Conservation (phyloP, 2,888 invertebrate genomes). For the Brachynemurus nebulosus region DNA sequence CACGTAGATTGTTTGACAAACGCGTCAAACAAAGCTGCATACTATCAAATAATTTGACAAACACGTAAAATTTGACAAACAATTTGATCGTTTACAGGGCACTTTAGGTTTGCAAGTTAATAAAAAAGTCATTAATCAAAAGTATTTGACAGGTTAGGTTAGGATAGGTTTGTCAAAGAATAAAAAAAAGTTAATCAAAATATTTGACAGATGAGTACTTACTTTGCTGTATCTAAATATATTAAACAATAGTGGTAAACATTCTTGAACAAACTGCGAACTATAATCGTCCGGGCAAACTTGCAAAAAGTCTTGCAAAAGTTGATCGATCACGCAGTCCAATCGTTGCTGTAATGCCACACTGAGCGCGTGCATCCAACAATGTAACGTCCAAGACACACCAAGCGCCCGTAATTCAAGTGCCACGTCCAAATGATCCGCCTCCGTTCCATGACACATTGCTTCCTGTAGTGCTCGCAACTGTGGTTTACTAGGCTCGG, state of each 20-base stretch:
- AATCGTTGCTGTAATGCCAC: slow-evolving; percentile 74
- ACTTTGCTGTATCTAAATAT: slow-evolving; percentile 84
- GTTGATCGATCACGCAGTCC: slow-evolving; percentile 75
- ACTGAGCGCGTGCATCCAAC: slow-evolving; percentile 81
- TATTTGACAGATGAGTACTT: slow-evolving; percentile 19
- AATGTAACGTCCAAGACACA: slow-evolving; percentile 83
- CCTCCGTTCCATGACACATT: slow-evolving; percentile 89
- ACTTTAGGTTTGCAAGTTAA: no score
- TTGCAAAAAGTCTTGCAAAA: slow-evolving; percentile 79
- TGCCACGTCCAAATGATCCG: slow-evolving; percentile 80
- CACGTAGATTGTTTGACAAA: no score
- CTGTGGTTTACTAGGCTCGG: slow-evolving; percentile 60
- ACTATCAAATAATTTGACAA: no score
- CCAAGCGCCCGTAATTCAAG: slow-evolving; percentile 74
- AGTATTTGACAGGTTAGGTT: no score
- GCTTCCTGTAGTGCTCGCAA: slow-evolving; percentile 79
- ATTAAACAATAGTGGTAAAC: slow-evolving; percentile 76
- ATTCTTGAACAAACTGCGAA: slow-evolving; percentile 79
- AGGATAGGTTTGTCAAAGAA: not conserved
- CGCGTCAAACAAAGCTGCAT: no score
- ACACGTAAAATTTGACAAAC: no score
- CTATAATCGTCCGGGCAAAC: slow-evolving; percentile 84
- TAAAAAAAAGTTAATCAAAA: not conserved
- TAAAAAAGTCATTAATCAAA: no score
- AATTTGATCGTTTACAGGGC: no score